A percentile compares a stretch with the other conserved stretches of the same genome.
phyloP scores from a whole-genome alignment of 2,113 vertebrate species.

The Donacobius atricapilla region DNA sequence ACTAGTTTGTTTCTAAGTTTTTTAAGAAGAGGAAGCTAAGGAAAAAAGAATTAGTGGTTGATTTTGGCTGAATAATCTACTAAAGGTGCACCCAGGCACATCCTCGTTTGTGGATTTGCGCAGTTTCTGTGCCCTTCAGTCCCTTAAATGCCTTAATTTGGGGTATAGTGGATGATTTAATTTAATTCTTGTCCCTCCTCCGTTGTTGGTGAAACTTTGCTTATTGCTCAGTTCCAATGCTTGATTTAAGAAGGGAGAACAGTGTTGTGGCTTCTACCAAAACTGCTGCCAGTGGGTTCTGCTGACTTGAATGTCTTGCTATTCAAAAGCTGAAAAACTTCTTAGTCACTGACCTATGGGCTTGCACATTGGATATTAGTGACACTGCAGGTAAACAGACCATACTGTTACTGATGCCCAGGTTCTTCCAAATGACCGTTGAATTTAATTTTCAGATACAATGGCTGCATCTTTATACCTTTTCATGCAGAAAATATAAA shows the following conservation, averaged over 20 bases:
- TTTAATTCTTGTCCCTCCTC: not conserved
- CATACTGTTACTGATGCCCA: not conserved
- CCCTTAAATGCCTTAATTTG: not conserved
- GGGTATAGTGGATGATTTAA: not conserved
- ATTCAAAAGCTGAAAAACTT: not conserved
- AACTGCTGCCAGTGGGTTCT: not conserved
- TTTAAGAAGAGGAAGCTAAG: not conserved
- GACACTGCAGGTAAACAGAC: not conserved
- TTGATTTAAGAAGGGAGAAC: not conserved
- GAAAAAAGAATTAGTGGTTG: not conserved
- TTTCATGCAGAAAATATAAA: not conserved
- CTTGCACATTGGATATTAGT: not conserved
- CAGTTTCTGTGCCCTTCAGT: not conserved
- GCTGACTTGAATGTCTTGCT: not conserved
- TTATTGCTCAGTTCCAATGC: accelerated
- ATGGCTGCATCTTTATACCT: not conserved
- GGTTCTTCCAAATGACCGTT: accelerated
- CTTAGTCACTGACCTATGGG: accelerated
- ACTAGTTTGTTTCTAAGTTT: not conserved
- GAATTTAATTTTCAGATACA: not conserved
- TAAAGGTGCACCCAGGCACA: not conserved
- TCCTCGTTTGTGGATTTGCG: not conserved
- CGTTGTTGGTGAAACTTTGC: not conserved
- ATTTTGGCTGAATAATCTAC: not conserved
- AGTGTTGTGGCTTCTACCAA: not conserved